Percentiles rank a stretch among this genome's conserved stretches.
phyloP scores from a whole-genome alignment of 2,888 invertebrate species.

The Osmoderma eremita region DNA sequence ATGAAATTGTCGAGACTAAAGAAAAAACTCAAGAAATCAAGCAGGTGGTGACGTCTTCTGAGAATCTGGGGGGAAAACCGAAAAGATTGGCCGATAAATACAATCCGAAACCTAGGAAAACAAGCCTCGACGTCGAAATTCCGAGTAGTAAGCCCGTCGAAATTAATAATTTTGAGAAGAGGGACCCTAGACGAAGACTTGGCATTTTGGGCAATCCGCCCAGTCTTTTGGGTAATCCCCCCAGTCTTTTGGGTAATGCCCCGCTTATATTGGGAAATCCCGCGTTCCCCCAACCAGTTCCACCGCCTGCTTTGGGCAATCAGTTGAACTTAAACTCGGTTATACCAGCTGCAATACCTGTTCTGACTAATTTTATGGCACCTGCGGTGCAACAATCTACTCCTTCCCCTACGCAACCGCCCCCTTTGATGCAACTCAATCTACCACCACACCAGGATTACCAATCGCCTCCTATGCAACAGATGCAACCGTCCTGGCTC shows the following conservation, averaged over 20 bases:
- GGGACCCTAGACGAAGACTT: constrained; percentile 31
- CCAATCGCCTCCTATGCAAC: not conserved
- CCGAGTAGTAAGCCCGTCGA: constrained; percentile 42
- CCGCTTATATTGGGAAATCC: constrained; percentile 9
- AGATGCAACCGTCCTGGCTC: not conserved
- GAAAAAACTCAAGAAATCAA: constrained; percentile 13
- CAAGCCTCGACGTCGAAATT: not conserved
- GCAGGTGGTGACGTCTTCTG: no score
- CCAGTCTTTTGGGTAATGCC: not conserved
- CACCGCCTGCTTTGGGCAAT: not conserved
- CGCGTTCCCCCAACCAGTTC: not conserved
- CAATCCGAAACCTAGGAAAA: constrained; percentile 62
- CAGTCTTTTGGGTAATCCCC: not conserved
- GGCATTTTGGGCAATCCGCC: constrained; percentile 1
- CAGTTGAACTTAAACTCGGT: no score
- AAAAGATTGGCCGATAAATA: constrained; percentile 64
- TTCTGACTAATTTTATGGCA: not conserved
- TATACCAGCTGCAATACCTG: not conserved
- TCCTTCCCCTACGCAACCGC: not conserved
- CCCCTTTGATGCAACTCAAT: not conserved
- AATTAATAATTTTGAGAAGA: constrained; percentile 28
- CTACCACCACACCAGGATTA: constrained; percentile 1
- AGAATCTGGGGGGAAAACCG: constrained; percentile 26
- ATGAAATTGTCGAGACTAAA: not conserved
- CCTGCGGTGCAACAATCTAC: not conserved